These are phyloP conservation scores for Phyllotis vaccarum DNA, from an alignment of 2,797 vertebrate genomes.

Conservation along the genomic window DNA sequence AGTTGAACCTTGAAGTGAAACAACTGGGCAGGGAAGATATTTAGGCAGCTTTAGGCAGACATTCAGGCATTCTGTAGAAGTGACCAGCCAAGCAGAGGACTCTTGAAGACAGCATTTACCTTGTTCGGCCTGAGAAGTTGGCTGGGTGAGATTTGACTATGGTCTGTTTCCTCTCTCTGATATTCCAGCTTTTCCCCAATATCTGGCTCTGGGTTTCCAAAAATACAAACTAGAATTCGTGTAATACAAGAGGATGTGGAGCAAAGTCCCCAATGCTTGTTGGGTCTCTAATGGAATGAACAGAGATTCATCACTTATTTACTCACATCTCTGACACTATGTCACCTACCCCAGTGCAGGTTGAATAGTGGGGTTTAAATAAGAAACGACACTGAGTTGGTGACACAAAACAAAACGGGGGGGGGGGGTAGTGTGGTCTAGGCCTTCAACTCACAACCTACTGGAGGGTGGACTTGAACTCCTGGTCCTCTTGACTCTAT, in stretches of 20 bases:
- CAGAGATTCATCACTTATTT: background rate
- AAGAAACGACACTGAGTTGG: constrained; percentile 1
- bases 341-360: background rate
- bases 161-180: no score
- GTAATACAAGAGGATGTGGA: background rate
- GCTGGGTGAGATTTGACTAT: no score
- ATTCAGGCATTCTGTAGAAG: no score
- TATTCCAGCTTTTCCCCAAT: no score
- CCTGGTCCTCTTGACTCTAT: background rate
- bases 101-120: no score
- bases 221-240: no score
- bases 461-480: background rate
- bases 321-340: accelerated
- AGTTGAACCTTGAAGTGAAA: no score
- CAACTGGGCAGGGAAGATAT: no score
- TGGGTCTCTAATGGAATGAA: background rate
- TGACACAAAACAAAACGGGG: background rate
- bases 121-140: no score
- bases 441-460: background rate
- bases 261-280: background rate
- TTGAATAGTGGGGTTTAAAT: background rate
- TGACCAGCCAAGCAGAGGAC: no score
- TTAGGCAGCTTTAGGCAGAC: no score
- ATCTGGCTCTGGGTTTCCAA: no score
- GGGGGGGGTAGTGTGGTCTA: background rate